These are phyloP conservation scores for Pteronotus mesoamericanus DNA, from an alignment of 2,797 vertebrate species.

Conservation along the genomic window DNA sequence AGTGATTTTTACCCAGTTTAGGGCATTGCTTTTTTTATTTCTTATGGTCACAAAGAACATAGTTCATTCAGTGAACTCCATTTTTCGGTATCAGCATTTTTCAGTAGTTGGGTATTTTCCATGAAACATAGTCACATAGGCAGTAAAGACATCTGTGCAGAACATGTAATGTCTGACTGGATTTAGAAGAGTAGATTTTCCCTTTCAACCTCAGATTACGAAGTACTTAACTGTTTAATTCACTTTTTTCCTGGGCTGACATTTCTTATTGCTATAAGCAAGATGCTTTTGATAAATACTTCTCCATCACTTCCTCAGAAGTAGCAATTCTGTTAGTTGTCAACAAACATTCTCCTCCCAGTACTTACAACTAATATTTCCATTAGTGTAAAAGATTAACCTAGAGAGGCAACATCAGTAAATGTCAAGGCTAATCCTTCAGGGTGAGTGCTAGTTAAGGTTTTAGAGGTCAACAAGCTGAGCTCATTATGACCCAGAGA, in stretches of 20 bases:
- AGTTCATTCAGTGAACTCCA: not conserved
- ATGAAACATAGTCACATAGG: conserved; percentile 27
- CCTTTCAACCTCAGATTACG: conserved; percentile 27
- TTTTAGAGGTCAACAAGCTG: not conserved
- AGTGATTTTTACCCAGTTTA: not conserved
- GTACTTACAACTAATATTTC: conserved; percentile 33
- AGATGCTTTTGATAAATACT: conserved; percentile 42
- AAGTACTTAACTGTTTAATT: conserved; percentile 37
- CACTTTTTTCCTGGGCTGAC: not conserved
- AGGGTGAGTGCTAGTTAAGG: not conserved
- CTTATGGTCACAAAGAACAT: not conserved
- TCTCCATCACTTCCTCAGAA: not conserved
- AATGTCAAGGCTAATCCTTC: not conserved
- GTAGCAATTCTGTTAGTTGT: conserved; percentile 15
- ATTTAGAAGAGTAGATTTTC: conserved; percentile 11
- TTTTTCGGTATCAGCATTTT: not conserved
- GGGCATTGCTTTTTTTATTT: not conserved
- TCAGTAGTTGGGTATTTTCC: not conserved
- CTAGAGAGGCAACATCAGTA: not conserved
- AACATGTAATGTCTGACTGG: not conserved
- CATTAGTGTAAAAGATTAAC: conserved; percentile 34
- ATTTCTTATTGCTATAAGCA: conserved; percentile 43
- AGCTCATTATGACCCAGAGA: not conserved
- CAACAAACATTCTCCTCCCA: not conserved
- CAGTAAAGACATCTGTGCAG: not conserved